These are phyloP conservation scores for Leptosomus discolor DNA, from an alignment of 2,113 vertebrate genomes.

Conservation along the genomic window DNA sequence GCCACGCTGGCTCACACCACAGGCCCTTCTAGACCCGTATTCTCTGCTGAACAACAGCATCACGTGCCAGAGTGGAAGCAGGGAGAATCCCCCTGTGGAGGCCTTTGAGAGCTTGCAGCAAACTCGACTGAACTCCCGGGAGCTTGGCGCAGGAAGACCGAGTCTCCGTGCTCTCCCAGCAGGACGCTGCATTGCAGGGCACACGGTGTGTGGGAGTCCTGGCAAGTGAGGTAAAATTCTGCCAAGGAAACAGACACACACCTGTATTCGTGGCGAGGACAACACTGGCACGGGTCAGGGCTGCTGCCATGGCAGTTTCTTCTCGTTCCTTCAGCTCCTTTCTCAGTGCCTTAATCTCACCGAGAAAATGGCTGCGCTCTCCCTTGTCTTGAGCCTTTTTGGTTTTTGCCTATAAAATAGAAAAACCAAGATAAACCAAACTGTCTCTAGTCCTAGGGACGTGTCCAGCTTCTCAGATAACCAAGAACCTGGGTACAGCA, in stretches of 20 bases:
- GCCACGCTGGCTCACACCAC: neutral
- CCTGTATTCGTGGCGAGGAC: constrained; percentile 93
- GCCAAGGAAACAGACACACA: constrained; percentile 23
- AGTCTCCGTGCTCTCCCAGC: neutral
- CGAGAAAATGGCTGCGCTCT: constrained; percentile 73
- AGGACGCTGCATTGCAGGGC: neutral
- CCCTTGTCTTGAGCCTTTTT: constrained; percentile 82
- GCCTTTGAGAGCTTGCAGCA: neutral
- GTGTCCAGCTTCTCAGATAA: neutral
- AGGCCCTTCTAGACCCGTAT: neutral
- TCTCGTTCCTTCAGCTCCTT: constrained; percentile 90
- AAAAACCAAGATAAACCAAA: neutral
- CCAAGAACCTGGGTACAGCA: neutral
- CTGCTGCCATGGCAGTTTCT: constrained; percentile 80
- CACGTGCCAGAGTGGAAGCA: neutral
- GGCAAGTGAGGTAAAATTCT: neutral
- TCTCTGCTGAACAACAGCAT: too few relatives aligned
- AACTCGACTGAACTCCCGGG: neutral
- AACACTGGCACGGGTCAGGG: constrained; percentile 78
- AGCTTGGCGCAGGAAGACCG: neutral
- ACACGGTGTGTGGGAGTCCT: accelerated
- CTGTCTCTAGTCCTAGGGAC: neutral
- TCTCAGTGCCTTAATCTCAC: constrained; percentile 82
- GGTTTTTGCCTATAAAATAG: constrained; percentile 70
- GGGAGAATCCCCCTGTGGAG: neutral